These are phyloP conservation scores for Notolabrus celidotus DNA, from an alignment of 2,797 vertebrate genomes.

Conservation along the genomic window DNA sequence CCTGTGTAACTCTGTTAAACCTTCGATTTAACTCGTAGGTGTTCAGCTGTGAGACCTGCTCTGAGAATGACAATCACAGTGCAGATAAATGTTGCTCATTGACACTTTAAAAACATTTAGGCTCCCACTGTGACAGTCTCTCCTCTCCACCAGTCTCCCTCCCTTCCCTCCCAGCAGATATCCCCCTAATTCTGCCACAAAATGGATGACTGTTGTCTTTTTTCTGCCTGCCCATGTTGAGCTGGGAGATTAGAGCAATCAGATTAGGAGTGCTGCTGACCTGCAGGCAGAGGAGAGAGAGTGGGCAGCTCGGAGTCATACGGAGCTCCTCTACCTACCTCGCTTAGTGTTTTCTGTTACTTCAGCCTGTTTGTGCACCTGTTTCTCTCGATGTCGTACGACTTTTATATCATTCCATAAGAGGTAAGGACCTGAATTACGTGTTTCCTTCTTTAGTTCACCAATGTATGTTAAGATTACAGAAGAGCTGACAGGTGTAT, in stretches of 20 bases:
- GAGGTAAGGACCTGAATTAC: slow-evolving; percentile 81
- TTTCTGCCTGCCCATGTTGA: slow-evolving; percentile 83
- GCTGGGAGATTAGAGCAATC: slow-evolving; percentile 95
- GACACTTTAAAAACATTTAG: slow-evolving; percentile 1
- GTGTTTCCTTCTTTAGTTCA: slow-evolving; percentile 6
- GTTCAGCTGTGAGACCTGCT: slow-evolving; percentile 2
- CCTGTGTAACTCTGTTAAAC: slow-evolving; percentile 5
- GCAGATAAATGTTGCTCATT: slow-evolving; percentile 17
- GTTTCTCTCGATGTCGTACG: slow-evolving; percentile 66
- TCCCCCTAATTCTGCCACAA: slow-evolving; percentile 69
- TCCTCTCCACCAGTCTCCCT: neutral
- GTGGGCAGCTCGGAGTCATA: slow-evolving; percentile 54
- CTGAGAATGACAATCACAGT: neutral
- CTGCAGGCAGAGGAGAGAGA: slow-evolving; percentile 62
- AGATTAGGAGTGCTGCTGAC: slow-evolving; percentile 88
- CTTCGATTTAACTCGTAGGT: slow-evolving; percentile 25
- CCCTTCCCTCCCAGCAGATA: slow-evolving; percentile 23
- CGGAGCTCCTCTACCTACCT: slow-evolving; percentile 56
- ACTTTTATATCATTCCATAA: slow-evolving; percentile 58
- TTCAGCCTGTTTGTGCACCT: slow-evolving; percentile 42
- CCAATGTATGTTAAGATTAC: slow-evolving; percentile 7
- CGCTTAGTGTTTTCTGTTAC: slow-evolving; percentile 51
- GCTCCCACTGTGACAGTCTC: neutral
- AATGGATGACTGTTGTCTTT: slow-evolving; percentile 81
- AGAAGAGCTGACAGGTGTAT: slow-evolving; percentile 25